Evolutionary conservation across 2,113 vertebrate genomes (phyloP).

Genomic region (cattle (Bos taurus)): ARS-UCD2.0 NC_037349.1:37113501-37114000

Average conservation of each 20-base stretch:
- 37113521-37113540: background rate
- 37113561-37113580: background rate
- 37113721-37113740: background rate
- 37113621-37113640: background rate
- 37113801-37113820: background rate
- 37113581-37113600: background rate
- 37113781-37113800: background rate
- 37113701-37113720: background rate
- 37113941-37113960: slow-evolving; percentile 54
- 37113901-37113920: slow-evolving; percentile 46
- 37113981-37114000: slow-evolving; percentile 37
- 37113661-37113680: background rate
- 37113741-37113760: background rate
- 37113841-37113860: background rate
- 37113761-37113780: background rate
- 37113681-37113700: background rate
- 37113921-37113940: slow-evolving; percentile 52
- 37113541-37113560: background rate
- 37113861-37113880: background rate
- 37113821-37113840: background rate
- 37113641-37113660: background rate
- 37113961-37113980: slow-evolving; percentile 64
- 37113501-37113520: background rate
- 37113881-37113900: background rate
- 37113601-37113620: background rate